Conservation (phyloP, 1,140 invertebrate genomes). For the Ceratina calcarata region DNA sequence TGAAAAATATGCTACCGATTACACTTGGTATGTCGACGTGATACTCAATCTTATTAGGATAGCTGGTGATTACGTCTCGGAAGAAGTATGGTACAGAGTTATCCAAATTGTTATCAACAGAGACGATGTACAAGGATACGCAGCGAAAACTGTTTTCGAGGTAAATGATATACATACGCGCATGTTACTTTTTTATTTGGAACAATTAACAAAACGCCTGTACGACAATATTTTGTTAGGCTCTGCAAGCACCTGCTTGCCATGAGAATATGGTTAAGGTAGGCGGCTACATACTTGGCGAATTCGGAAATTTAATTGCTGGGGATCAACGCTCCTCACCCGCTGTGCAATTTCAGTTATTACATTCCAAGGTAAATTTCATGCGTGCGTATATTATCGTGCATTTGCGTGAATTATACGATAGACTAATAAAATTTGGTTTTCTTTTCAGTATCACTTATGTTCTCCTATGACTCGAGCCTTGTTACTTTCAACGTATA, state of each 20-base stretch:
- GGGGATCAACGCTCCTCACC: constrained; percentile 98
- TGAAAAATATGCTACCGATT: constrained; percentile 99
- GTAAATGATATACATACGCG: constrained; percentile 66
- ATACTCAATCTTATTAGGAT: constrained; percentile 99
- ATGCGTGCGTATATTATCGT: neutral
- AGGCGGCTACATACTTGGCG: constrained; percentile 99
- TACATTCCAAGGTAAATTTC: constrained; percentile 93
- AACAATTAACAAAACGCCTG: neutral
- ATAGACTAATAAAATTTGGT: constrained; percentile 13
- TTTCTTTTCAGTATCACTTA: constrained; percentile 90
- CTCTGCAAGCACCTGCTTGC: constrained; percentile 98
- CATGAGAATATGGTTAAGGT: constrained; percentile 99
- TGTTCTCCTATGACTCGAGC: constrained; percentile 98
- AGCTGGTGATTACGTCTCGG: constrained; percentile 99
- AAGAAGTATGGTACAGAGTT: constrained; percentile 99
- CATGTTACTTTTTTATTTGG: neutral
- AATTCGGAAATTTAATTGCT: constrained; percentile 99
- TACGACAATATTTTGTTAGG: constrained; percentile 79
- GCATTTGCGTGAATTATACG: neutral
- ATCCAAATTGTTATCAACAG: constrained; percentile 99
- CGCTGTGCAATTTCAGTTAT: constrained; percentile 95
- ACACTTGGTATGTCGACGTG: constrained; percentile 99
- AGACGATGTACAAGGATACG: constrained; percentile 99
- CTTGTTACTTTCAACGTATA: constrained; percentile 97
- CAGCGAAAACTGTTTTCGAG: constrained; percentile 99